Evolutionary conservation across 92 coral and sea anemone species (phyloP), one percentile per base, ranked within the genome.

Genomic region (Pocillopora meandrina): DNA sequence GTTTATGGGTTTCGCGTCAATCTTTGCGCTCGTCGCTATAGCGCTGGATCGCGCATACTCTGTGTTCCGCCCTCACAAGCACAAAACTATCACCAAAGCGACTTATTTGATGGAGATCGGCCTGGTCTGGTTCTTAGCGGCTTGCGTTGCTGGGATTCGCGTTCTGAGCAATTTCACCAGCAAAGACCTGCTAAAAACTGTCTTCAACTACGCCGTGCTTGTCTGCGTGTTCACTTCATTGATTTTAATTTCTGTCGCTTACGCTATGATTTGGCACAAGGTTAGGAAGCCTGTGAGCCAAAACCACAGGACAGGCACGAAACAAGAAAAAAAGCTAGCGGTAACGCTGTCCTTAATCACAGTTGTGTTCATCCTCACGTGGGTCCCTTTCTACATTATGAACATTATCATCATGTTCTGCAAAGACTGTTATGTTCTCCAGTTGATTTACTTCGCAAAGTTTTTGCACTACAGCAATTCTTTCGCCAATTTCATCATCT

Each of bases 1-100:
- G 60, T 94, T 94, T 75, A 94, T 87, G 61, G 90, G 93, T 19
- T 94, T 94, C 79, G 98, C 98, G 71, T 94, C 98, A 3, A 92
- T 92, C 56, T 89, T 92, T 56, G 93, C 98, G 12, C 87, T 94
- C 65, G 95, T 93, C 0, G 85, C 91, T 74, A 89, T 94, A 36
- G 98, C 98, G 10, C 76, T 94, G 6, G 98, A 94, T 58, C 74
- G 98, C n/a, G 93, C 91, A 20, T 94, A 56, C 77, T 94, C 95
- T 1, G 93, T 92, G 0, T 60, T 82, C 34, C 81, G 63, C 49
- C 98, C 98, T n/a, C 95, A 92, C 71, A 74, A 83, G 63, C 98
- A 94, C 86, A 81, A 91, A 61, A 71, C 90, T 9, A 82, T 85
- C 69, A 58, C 90, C 17, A 87, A 85, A 52, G 21, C 79, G 63